These are phyloP conservation scores for Porites divaricata DNA, from an alignment of 92 coral and sea anemone genomes.

Conservation along the genomic window DNA sequence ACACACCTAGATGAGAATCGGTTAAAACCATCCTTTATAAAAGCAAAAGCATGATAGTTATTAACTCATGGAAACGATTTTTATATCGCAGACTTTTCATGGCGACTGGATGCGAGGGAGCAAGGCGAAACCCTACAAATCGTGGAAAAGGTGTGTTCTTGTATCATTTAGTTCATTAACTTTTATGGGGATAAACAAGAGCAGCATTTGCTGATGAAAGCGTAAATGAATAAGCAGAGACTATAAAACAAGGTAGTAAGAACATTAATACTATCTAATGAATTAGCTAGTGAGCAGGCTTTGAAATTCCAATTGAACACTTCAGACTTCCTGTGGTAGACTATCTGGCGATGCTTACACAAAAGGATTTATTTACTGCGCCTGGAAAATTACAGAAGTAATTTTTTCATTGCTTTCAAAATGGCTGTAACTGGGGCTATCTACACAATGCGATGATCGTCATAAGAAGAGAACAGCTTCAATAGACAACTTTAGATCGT, in stretches of 20 bases:
- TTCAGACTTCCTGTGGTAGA: constrained; percentile 29
- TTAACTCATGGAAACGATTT: not conserved
- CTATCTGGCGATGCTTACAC: constrained; percentile 37
- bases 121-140: not conserved
- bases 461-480: not conserved
- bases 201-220: not conserved
- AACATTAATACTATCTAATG: constrained; percentile 1
- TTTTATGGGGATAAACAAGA: not conserved
- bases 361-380: not conserved
- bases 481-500: not conserved
- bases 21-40: not conserved
- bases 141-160: constrained; percentile 6
- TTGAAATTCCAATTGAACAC: constrained; percentile 2
- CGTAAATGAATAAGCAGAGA: not conserved
- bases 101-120: constrained; percentile 14
- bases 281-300: not conserved
- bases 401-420: not conserved
- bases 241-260: not conserved
- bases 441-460: not conserved
- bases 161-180: not conserved
- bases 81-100: not conserved
- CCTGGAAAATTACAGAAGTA: not conserved
- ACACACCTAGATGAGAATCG: not conserved
- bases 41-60: not conserved
- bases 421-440: not conserved